Base-by-base conservation (phyloP, 1,140 invertebrate species). In the Glomeris maerens region DNA sequence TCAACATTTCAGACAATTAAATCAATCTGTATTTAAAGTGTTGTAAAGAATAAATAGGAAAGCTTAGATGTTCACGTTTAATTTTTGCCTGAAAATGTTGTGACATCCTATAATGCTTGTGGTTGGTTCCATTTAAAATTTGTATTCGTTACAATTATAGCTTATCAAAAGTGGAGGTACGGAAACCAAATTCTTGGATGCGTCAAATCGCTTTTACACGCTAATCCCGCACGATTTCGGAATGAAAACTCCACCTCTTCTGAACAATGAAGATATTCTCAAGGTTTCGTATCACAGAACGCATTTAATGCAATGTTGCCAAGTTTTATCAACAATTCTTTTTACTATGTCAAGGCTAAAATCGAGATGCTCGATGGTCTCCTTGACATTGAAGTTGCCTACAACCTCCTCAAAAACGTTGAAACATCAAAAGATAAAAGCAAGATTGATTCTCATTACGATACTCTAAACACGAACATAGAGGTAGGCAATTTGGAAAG, bases 141-240 rank as follows among this genome's bases (percentile, higher is more conserved):
- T 10, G 17, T 36, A 17, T 49, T 49, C 21, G 27, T 52, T 2
- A 49, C 46, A 41, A 38, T 55, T 55, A 5, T 47, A 70, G 66
- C 55, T 71, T 29, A 56, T 66, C 36, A 58, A 63, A 27, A 62
- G 58, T 38, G 58, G 60, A 23, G 62, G 60, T 2, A 62, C 67
- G 1, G 73, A 72, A 36, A 68, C 74, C 10, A 68, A 73, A 46
- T 75, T 94, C 36, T 74, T 92, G 27, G 88, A 90, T 66, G 80
- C 78, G 1, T 84, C 87, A 0, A 97, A 96, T 67, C 75, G 80
- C 61, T 96, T 95, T 68, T 96, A 91, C 62, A 95, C 92, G 13
- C 66, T 92, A 2, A 85, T 98, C 53, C 94, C 94, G 2, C 94
- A 98, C 66, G 81, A 83, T 62, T 97, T 96, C 69, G 92, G 92